phyloP scores from a whole-genome alignment of 2,113 vertebrate genomes.

The Charina bottae region DNA sequence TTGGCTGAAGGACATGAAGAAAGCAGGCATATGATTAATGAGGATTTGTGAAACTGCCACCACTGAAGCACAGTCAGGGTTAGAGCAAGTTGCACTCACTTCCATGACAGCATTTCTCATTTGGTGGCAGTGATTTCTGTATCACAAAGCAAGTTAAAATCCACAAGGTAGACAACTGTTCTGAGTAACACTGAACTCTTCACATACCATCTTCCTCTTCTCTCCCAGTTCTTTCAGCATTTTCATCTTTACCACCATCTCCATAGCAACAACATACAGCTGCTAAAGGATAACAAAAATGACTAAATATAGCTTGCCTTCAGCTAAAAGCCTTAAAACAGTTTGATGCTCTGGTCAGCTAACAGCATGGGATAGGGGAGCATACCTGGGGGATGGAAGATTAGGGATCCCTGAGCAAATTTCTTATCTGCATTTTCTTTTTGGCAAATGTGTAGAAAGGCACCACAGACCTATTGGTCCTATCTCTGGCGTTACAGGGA shows the following conservation, averaged over 20 bases:
- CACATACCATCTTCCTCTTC: constrained; percentile 63
- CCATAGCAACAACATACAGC: constrained; percentile 81
- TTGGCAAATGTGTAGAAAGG: not conserved
- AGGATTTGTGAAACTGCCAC: not conserved
- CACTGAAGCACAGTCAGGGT: not conserved
- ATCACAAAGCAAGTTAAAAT: not conserved
- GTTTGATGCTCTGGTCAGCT: constrained; percentile 56
- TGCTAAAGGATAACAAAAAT: constrained; percentile 73
- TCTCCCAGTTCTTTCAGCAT: constrained; percentile 55
- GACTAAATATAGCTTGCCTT: constrained; percentile 82
- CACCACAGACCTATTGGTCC: not conserved
- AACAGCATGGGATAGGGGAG: not conserved
- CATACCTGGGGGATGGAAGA: constrained; percentile 28
- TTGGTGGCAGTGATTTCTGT: not conserved
- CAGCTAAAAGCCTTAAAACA: constrained; percentile 70
- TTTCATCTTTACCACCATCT: constrained; percentile 60
- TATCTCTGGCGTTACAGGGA: not conserved
- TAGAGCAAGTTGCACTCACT: not conserved
- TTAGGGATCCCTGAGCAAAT: not conserved
- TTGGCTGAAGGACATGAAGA: constrained; percentile 4
- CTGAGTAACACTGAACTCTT: constrained; percentile 53
- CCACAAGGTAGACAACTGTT: constrained; percentile 3
- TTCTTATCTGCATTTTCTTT: constrained; percentile 26
- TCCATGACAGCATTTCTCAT: not conserved
- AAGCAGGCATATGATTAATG: not conserved